Evolutionary conservation across 2,113 vertebrate species (phyloP).

Genomic region (Phrynosoma blainvillii): DNA sequence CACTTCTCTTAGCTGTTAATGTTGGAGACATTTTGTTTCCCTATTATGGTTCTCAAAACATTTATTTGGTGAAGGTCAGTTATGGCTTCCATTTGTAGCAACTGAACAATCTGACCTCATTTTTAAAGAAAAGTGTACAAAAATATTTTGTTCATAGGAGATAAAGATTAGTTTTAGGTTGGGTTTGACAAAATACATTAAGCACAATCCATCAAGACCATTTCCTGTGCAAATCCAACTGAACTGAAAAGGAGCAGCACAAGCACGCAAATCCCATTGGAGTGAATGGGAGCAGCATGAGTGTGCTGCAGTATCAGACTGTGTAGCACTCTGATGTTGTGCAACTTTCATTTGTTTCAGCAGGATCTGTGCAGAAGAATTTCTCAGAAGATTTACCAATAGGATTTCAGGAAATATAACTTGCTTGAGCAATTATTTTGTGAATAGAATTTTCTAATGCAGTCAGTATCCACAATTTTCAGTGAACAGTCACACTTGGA

Average conservation of each 20-base stretch:
- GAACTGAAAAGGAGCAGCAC: background rate
- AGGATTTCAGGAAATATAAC: slow-evolving; percentile 64
- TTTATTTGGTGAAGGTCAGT: slow-evolving; percentile 81
- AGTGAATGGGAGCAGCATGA: background rate
- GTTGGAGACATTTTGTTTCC: slow-evolving; percentile 53
- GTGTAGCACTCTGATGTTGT: background rate
- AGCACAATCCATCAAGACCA: background rate
- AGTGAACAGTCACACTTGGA: slow-evolving; percentile 63
- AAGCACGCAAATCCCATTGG: background rate
- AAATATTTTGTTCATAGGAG: slow-evolving; percentile 79
- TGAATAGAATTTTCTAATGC: slow-evolving; percentile 54
- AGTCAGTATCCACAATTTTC: slow-evolving; percentile 61
- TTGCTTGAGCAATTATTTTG: slow-evolving; percentile 63
- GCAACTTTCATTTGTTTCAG: background rate
- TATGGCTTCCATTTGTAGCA: slow-evolving; percentile 80
- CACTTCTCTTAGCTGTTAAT: slow-evolving; percentile 48
- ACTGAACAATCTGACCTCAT: slow-evolving; percentile 71
- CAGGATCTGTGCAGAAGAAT: background rate
- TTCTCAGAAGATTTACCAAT: background rate
- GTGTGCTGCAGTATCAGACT: background rate
- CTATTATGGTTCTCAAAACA: slow-evolving; percentile 63
- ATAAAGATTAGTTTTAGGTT: slow-evolving; percentile 67
- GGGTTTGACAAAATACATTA: slow-evolving; percentile 68
- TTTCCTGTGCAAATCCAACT: slow-evolving; percentile 1
- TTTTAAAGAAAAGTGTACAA: slow-evolving; percentile 75